Conservation (phyloP, 1,140 invertebrate species). For the Teleopsis dalmanni region DNA sequence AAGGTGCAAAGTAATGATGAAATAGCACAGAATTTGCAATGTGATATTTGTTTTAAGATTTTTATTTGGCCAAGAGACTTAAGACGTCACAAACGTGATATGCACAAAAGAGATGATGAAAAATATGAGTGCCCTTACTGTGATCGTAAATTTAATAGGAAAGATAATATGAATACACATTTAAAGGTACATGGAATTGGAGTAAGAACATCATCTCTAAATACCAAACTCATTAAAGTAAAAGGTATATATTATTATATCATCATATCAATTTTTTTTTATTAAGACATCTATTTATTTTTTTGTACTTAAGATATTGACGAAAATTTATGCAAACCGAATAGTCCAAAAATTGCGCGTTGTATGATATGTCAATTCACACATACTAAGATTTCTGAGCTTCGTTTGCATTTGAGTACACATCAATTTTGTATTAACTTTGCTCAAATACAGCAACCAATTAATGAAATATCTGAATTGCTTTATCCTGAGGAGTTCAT, state of each 20-base stretch:
- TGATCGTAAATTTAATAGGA: constrained; percentile 49
- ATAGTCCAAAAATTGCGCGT: constrained; percentile 32
- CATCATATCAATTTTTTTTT: too few relatives aligned
- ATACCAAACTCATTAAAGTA: constrained; percentile 1
- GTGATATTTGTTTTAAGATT: constrained; percentile 46
- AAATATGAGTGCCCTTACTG: constrained; percentile 48
- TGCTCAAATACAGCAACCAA: constrained; percentile 1
- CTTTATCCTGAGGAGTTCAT: constrained; percentile 26
- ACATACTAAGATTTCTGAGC: constrained; percentile 29
- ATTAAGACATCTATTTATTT: neutral
- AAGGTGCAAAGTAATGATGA: constrained; percentile 10
- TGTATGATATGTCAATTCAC: constrained; percentile 37
- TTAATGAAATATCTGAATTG: constrained; percentile 10
- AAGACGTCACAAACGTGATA: constrained; percentile 45
- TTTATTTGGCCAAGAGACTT: constrained; percentile 49
- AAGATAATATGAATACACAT: constrained; percentile 44
- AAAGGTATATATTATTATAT: neutral
- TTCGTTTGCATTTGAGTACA: constrained; percentile 20
- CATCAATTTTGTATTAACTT: constrained; percentile 21
- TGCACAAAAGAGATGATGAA: constrained; percentile 45
- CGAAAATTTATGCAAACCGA: constrained; percentile 20
- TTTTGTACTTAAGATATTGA: constrained; percentile 8
- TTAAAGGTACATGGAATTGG: constrained; percentile 25
- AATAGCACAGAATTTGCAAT: constrained; percentile 33
- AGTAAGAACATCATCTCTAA: too few relatives aligned